A percentile compares a stretch with the other conserved stretches of the same genome.
Conservation (phyloP, 2,888 invertebrate species). For the Brenthis ino region DNA sequence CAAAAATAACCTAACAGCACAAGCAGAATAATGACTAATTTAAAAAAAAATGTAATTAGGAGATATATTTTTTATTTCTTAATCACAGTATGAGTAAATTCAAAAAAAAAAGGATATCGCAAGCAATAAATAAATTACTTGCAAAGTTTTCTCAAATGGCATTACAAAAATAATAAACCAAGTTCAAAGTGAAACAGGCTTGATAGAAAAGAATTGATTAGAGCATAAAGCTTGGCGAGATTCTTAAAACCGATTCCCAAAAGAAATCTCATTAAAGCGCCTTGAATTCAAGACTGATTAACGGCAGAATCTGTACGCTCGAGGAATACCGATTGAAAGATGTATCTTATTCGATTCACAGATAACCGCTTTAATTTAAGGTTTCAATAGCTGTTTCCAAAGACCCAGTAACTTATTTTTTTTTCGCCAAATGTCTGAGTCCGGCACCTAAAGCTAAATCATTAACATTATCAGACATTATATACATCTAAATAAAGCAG, state of each 20-base stretch:
- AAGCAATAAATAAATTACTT: too few species aligned
- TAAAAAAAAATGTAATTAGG: too few species aligned
- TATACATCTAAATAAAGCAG: too few species aligned
- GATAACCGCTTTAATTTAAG: conserved; percentile 43
- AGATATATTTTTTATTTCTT: too few species aligned
- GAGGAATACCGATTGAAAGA: conserved; percentile 55
- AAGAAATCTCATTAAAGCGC: conserved; percentile 74
- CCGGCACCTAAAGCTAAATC: not conserved
- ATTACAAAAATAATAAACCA: conserved; percentile 7
- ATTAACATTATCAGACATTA: not conserved
- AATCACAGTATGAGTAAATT: too few species aligned
- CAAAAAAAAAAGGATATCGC: too few species aligned
- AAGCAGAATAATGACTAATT: too few species aligned
- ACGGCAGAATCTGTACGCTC: conserved; percentile 48
- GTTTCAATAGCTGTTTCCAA: conserved; percentile 29
- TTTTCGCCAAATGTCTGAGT: not conserved
- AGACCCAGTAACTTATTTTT: conserved; percentile 16
- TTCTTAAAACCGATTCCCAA: conserved; percentile 52
- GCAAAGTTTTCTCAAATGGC: too few species aligned
- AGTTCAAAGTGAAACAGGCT: conserved; percentile 22
- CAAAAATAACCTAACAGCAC: too few species aligned
- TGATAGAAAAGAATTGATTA: conserved; percentile 40
- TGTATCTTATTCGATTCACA: conserved; percentile 46
- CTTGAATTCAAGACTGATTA: conserved; percentile 67
- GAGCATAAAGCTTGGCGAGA: conserved; percentile 38